Base-by-base conservation (phyloP, 2,797 vertebrate genomes). In the Sebastes vulpes region DNA sequence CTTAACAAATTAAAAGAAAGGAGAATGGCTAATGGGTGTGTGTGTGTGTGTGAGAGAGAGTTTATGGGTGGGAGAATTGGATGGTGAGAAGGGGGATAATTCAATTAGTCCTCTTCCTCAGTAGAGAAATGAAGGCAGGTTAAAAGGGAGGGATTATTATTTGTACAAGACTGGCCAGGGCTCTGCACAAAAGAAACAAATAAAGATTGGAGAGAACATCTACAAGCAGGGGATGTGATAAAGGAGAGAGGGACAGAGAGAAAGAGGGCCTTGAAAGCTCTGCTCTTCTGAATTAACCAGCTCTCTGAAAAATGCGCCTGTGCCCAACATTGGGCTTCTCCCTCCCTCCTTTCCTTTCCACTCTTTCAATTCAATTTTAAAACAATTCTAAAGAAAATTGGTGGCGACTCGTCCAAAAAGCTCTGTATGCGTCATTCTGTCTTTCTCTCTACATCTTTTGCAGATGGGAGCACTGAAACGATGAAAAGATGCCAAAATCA, bases 1-100 rank as follows among this genome's bases (percentile, higher is more conserved):
- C 98, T 97, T 99, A 98, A 98, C 98, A 98, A 98, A 98, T 98
- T 98, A 97, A 98, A 98, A 97, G 97, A 98, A 98, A 97, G 89
- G 92, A 89, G 89, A 92, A 89, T 82, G 87, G 93, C 87, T 92
- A 93, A 90, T 92, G 92, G 79, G 89, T 86, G 87, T 89, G 93
- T 72, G 81, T 72, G 81, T 59, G 79, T 82, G 75, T 53, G 81
- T 52, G 84, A 11, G 87, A 78, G 84, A 89, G 92, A 94, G 93
- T 95, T 94, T 92, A 94, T 94, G 92, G 92, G 93, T 93, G 93
- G 88, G 92, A 91, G 94, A 93, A 89, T 74, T 92, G 91, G 90
- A 89, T 83, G 92, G 93, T 91, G 91, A 91, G 93, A 93, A 93
- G 89, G 91, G 97, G 97, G 97, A 98, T 98, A 98, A 98, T 98